Percentiles rank a stretch among this genome's conserved stretches.
These are phyloP conservation scores for Diuraphis noxia DNA, from an alignment of 1,140 invertebrate genomes.

Conservation along the genomic window DNA sequence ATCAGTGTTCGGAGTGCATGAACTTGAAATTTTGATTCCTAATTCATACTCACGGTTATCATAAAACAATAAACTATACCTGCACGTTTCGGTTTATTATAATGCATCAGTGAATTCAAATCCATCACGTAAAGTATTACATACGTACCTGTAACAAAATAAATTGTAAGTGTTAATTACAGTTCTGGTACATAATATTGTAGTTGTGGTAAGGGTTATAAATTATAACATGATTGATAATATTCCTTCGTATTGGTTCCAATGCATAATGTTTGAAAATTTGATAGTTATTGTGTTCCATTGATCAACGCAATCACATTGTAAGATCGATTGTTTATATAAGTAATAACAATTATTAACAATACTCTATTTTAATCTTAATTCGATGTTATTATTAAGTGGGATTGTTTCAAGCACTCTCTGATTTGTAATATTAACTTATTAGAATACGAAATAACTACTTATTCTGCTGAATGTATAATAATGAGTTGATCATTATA, in stretches of 20 bases:
- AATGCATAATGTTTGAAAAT: background rate
- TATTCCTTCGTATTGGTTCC: background rate
- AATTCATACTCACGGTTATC: background rate
- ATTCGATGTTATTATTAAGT: too few species aligned
- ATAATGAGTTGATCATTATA: background rate
- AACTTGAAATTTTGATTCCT: background rate
- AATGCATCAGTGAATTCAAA: background rate
- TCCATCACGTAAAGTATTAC: background rate
- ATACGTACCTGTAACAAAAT: background rate
- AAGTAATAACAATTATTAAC: too few species aligned
- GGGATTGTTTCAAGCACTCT: too few species aligned
- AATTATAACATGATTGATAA: background rate
- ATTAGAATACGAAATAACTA: background rate
- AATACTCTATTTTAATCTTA: too few species aligned
- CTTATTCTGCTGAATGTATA: background rate
- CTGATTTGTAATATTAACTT: background rate
- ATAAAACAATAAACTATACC: too few species aligned
- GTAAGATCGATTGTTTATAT: too few species aligned
- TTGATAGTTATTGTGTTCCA: accelerated
- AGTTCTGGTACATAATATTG: background rate
- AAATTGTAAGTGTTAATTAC: background rate
- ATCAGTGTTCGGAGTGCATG: too few species aligned
- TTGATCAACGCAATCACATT: background rate
- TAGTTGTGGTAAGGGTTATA: background rate
- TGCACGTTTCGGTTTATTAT: background rate